Percentiles rank a stretch among this genome's conserved stretches.
Evolutionary conservation across 2,888 invertebrate genomes (phyloP).

Genomic region (Ischnura elegans): DNA sequence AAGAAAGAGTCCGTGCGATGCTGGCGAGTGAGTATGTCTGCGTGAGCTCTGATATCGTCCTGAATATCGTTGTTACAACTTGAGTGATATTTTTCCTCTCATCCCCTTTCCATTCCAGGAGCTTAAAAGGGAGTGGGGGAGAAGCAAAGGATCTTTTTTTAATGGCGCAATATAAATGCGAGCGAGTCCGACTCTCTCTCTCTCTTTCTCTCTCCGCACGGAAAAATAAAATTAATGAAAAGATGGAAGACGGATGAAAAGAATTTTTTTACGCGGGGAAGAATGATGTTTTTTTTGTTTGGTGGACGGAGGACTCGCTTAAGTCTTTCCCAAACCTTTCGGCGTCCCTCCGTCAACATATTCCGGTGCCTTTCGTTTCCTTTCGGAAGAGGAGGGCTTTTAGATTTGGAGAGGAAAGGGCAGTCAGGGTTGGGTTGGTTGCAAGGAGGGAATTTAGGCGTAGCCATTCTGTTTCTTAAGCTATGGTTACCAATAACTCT

Average conservation of each 20-base stretch:
- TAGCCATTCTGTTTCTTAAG: no score
- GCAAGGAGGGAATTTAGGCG: neutral
- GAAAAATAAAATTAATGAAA: conserved; percentile 23
- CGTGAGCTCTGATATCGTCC: neutral
- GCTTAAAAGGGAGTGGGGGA: neutral
- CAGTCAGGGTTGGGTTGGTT: no score
- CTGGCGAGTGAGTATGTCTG: neutral
- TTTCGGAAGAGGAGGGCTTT: neutral
- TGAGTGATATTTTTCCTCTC: neutral
- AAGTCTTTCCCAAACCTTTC: neutral
- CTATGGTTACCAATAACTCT: no score
- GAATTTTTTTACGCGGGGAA: neutral
- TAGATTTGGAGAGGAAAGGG: neutral
- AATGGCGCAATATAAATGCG: conserved; percentile 14
- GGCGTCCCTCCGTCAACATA: neutral
- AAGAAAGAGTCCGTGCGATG: neutral
- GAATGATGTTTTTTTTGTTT: neutral
- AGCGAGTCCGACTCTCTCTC: neutral
- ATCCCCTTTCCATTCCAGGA: neutral
- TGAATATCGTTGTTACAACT: neutral
- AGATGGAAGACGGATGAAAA: conserved; percentile 1
- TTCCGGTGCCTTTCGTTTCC: neutral
- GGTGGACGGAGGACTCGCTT: neutral
- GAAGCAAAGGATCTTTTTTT: neutral
- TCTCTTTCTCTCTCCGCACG: no score